phyloP scores from a whole-genome alignment of 2,113 vertebrate species.

The Triplophysa tibetana region DNA sequence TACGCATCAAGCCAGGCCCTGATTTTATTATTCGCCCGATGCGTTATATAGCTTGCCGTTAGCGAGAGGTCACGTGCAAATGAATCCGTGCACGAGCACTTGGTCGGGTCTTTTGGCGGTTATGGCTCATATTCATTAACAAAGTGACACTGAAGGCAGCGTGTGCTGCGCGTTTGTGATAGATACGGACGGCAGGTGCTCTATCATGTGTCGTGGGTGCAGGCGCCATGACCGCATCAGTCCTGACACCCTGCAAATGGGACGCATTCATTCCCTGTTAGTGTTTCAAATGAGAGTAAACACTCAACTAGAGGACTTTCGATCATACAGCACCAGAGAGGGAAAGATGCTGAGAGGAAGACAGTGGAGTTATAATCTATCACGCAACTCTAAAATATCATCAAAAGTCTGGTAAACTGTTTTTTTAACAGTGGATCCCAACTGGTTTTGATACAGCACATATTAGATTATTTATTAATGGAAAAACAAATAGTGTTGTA shows the following conservation, averaged over 20 bases:
- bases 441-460: background rate
- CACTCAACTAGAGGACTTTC: constrained; percentile 35
- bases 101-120: constrained; percentile 34
- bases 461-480: background rate
- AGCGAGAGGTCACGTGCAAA: background rate
- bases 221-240: constrained; percentile 44
- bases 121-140: constrained; percentile 48
- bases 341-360: background rate
- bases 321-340: constrained; percentile 41
- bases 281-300: constrained; percentile 55
- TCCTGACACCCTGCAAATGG: constrained; percentile 47
- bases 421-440: background rate
- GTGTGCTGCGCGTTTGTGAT: constrained; percentile 33
- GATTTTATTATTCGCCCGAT: constrained; percentile 31
- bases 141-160: constrained; percentile 17
- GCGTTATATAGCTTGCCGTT: constrained; percentile 6
- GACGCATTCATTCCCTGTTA: constrained; percentile 52
- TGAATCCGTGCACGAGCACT: background rate
- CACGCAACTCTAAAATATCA: constrained; percentile 10
- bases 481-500: background rate
- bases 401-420: constrained; percentile 30
- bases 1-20: constrained; percentile 5
- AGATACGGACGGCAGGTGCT: constrained; percentile 51
- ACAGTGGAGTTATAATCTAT: constrained; percentile 29
- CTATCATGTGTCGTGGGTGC: constrained; percentile 50